Percentiles rank a stretch among this genome's conserved stretches.
phyloP scores from a whole-genome alignment of 2,797 vertebrate genomes.

The Synaphobranchus kaupii region DNA sequence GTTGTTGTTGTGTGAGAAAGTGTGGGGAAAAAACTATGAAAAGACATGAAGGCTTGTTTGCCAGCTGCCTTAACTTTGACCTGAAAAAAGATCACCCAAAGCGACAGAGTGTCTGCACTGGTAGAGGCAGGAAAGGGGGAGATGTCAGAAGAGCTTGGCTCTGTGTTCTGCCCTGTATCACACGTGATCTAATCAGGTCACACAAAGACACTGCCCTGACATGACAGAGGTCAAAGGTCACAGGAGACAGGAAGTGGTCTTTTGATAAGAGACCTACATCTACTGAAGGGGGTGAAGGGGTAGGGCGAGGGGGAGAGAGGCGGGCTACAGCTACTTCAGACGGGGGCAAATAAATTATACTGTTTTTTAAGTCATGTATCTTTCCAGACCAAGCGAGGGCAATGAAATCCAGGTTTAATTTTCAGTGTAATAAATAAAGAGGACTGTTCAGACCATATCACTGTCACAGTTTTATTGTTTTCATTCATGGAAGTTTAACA shows the following conservation, averaged over 20 bases:
- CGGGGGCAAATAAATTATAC: neutral
- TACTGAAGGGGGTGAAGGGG: neutral
- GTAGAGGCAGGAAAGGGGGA: neutral
- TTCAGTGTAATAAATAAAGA: neutral
- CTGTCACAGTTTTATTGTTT: neutral
- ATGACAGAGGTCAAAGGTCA: conserved; percentile 1
- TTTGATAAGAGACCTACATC: conserved; percentile 4
- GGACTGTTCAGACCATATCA: neutral
- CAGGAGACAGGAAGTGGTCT: neutral
- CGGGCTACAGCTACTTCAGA: neutral
- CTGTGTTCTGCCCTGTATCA: neutral
- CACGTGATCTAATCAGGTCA: neutral
- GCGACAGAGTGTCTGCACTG: neutral
- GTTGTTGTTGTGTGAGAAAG: no score
- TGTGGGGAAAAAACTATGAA: no score
- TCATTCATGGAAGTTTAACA: neutral
- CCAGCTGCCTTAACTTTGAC: neutral
- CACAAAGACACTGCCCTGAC: neutral
- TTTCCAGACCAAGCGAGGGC: neutral
- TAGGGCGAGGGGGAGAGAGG: neutral
- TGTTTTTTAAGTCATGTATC: neutral
- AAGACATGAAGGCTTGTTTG: no score
- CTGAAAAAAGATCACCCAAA: neutral
- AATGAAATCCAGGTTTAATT: neutral
- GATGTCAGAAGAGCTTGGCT: neutral